phyloP scores from a whole-genome alignment of 2,797 vertebrate genomes.

The Sphenopsis melanotis region DNA sequence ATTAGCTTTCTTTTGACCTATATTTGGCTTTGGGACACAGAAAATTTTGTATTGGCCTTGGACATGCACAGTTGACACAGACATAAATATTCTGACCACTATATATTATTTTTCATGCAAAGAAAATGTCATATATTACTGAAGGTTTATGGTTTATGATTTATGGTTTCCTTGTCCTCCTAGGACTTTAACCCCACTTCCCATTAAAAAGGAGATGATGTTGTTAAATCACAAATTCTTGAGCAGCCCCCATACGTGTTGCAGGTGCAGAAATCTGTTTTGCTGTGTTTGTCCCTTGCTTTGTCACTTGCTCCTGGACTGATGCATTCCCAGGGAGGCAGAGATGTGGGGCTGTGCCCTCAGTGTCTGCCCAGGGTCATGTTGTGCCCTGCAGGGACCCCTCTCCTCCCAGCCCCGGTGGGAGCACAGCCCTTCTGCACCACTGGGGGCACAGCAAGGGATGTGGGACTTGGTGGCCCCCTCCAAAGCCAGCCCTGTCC shows the following conservation, averaged over 20 bases:
- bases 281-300: not conserved
- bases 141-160: not conserved
- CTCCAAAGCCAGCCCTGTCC: not conserved
- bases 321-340: accelerated
- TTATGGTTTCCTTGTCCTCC: not conserved
- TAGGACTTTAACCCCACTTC: not conserved
- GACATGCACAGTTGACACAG: not conserved
- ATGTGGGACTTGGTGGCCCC: not conserved
- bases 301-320: not conserved
- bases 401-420: not conserved
- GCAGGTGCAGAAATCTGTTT: not conserved
- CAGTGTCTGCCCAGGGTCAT: accelerated
- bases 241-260: accelerated
- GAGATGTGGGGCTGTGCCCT: not conserved
- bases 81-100: not conserved
- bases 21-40: not conserved
- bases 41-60: not conserved
- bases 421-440: not conserved
- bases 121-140: not conserved
- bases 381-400: not conserved
- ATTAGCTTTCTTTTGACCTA: not conserved
- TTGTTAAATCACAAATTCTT: not conserved
- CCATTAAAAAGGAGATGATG: not conserved
- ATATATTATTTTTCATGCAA: not conserved
- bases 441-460: not conserved